These are phyloP conservation scores for Gymnoscopelus braueri DNA, from an alignment of 2,797 vertebrate genomes.

Conservation along the genomic window DNA sequence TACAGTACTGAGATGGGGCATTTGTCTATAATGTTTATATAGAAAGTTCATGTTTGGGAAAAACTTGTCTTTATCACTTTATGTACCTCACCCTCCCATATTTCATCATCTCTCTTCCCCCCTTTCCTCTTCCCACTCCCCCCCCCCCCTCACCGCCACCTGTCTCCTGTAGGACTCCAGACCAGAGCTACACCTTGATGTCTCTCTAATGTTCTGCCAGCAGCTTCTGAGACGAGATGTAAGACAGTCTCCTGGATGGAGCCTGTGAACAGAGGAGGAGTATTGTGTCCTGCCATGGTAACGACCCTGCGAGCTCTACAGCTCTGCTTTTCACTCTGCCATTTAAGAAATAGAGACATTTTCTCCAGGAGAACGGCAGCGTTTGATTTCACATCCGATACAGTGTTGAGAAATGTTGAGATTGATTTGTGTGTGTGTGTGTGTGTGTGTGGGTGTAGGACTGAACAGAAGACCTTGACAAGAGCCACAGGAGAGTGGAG, in stretches of 20 bases:
- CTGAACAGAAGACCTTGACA: slow-evolving; percentile 5
- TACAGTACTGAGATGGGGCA: no score
- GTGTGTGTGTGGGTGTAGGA: slow-evolving; percentile 12
- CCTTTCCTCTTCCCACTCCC: slow-evolving; percentile 27
- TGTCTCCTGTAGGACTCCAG: slow-evolving; percentile 47
- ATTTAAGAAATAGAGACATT: slow-evolving; percentile 18
- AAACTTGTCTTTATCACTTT: slow-evolving; percentile 2
- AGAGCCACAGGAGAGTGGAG: slow-evolving; percentile 16
- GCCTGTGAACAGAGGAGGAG: slow-evolving; percentile 35
- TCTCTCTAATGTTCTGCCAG: slow-evolving; percentile 62
- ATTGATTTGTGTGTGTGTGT: slow-evolving; percentile 25
- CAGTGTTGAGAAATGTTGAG: slow-evolving; percentile 23
- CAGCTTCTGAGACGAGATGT: neutral
- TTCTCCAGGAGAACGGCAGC: slow-evolving; percentile 46
- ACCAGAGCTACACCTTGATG: slow-evolving; percentile 64
- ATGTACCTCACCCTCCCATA: slow-evolving; percentile 16
- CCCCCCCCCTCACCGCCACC: slow-evolving; percentile 53
- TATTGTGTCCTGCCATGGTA: slow-evolving; percentile 35
- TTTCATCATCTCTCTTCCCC: slow-evolving; percentile 44
- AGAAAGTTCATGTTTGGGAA: neutral
- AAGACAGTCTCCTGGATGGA: neutral
- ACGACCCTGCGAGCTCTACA: slow-evolving; percentile 40
- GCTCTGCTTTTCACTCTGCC: neutral
- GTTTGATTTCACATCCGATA: slow-evolving; percentile 16
- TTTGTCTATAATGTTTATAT: no score